Percentiles rank a stretch among this genome's conserved stretches.
Evolutionary conservation across 2,113 vertebrate species (phyloP).

Genomic region (Stomatorhinus ivindoensis): DNA sequence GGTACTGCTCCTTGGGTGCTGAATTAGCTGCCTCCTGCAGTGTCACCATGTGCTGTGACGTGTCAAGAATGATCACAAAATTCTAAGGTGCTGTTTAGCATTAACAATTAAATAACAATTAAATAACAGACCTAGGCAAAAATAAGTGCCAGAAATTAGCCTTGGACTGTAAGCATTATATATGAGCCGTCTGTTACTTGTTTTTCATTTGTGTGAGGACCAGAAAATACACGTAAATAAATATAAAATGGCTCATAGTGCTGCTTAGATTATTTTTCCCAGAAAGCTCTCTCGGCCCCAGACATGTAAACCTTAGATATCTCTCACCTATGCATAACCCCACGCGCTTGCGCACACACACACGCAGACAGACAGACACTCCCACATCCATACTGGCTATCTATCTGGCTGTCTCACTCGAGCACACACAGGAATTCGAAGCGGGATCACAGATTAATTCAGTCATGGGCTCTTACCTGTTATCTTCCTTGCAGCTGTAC

Average conservation of each 20-base stretch:
- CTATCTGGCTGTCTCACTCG: slow-evolving; percentile 29
- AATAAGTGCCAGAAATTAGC: background rate
- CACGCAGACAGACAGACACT: slow-evolving; percentile 13
- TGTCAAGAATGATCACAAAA: background rate
- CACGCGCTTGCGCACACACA: slow-evolving; percentile 6
- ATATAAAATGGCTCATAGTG: background rate
- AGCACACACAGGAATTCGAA: slow-evolving; percentile 21
- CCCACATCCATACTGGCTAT: background rate
- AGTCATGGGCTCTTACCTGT: background rate
- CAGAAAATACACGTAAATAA: background rate
- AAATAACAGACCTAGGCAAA: background rate
- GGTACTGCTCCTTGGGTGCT: no score
- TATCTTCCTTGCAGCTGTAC: background rate
- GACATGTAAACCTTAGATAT: background rate
- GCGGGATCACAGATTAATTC: background rate
- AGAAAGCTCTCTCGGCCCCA: background rate
- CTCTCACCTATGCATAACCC: background rate
- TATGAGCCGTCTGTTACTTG: background rate
- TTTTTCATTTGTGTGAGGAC: background rate
- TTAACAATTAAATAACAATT: no score
- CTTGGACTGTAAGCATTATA: background rate
- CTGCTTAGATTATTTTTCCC: background rate
- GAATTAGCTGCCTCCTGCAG: no score
- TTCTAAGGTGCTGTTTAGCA: background rate
- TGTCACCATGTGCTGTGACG: background rate